These are phyloP conservation scores for Calyptomena viridis DNA, from an alignment of 2,113 vertebrate species.

Conservation along the genomic window DNA sequence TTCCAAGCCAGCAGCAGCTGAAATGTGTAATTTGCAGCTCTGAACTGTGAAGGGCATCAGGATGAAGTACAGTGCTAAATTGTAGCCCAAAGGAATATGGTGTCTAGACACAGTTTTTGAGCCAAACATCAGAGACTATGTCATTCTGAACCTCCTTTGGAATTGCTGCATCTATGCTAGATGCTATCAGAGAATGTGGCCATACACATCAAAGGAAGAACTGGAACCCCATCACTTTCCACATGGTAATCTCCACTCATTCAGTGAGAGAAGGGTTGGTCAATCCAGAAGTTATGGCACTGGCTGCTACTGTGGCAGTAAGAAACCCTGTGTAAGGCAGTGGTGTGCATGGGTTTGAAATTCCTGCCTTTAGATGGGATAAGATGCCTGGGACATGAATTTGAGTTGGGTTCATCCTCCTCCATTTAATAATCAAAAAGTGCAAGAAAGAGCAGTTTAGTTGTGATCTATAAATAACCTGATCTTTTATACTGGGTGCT, in stretches of 20 bases:
- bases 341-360: neutral
- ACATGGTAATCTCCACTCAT: neutral
- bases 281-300: accelerated
- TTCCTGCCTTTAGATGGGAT: neutral
- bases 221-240: neutral
- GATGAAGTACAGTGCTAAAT: accelerated
- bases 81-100: neutral
- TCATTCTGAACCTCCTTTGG: neutral
- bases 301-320: neutral
- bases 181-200: accelerated
- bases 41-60: neutral
- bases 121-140: neutral
- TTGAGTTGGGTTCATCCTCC: neutral
- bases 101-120: neutral
- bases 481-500: neutral
- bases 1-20: neutral
- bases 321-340: neutral
- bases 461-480: neutral
- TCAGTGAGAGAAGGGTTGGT: neutral
- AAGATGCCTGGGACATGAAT: neutral
- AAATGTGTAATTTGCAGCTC: neutral
- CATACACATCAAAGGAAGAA: neutral
- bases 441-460: neutral
- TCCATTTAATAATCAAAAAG: neutral
- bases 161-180: neutral